Conservation (phyloP, 1,140 invertebrate genomes). For the Thereuonema tuberculata region DNA sequence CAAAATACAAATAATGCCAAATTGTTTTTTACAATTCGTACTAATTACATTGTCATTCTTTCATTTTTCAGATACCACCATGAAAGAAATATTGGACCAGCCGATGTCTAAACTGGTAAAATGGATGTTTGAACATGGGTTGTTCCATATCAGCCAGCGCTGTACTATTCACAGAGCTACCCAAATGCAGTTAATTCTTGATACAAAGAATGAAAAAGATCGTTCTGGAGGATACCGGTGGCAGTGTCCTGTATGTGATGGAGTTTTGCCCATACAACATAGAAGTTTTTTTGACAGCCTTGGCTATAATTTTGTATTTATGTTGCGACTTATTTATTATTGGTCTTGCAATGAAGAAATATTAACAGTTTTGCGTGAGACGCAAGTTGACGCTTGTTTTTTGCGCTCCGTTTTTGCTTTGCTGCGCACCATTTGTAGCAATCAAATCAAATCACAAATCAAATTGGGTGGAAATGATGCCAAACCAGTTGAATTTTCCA, state of each 20-base stretch:
- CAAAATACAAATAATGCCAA: not conserved
- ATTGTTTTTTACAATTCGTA: too few species aligned
- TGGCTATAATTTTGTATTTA: not conserved
- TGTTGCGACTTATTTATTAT: conserved; percentile 2
- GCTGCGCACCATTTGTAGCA: not conserved
- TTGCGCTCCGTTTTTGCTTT: conserved; percentile 3
- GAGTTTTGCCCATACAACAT: not conserved
- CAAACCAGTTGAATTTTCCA: not conserved
- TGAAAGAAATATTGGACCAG: not conserved
- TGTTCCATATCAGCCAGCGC: not conserved
- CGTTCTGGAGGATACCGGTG: conserved; percentile 10
- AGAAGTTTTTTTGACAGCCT: conserved; percentile 8
- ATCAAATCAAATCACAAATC: not conserved
- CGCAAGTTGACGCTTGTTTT: conserved; percentile 1
- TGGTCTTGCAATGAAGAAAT: conserved; percentile 10
- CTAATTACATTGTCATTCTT: too few species aligned
- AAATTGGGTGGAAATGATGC: conserved; percentile 1
- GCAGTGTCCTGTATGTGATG: conserved; percentile 3
- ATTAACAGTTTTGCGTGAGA: not conserved
- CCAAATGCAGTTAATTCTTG: conserved; percentile 2
- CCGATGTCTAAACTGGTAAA: conserved; percentile 2
- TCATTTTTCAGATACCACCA: too few species aligned
- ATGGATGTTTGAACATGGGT: conserved; percentile 12
- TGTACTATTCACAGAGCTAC: conserved; percentile 1
- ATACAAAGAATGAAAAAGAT: not conserved